A percentile compares a stretch with the other conserved stretches of the same genome.
Evolutionary conservation across 2,113 vertebrate genomes (phyloP).

Genomic region (Oplegnathus fasciatus): DNA sequence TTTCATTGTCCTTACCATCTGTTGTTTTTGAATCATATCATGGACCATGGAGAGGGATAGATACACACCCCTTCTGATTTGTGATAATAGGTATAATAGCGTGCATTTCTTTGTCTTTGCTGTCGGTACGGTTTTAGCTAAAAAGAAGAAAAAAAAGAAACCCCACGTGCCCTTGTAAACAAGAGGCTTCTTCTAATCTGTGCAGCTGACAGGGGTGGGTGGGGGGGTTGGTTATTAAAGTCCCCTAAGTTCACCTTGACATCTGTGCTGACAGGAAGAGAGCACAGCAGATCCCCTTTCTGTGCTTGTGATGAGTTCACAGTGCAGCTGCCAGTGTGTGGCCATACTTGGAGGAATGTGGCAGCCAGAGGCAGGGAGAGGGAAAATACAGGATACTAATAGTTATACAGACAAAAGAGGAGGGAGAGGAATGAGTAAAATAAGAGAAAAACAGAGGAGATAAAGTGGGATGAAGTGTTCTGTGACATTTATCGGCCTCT

Average conservation of each 20-base stretch:
- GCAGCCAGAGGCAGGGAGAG: slow-evolving; percentile 12
- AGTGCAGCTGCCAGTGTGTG: slow-evolving; percentile 80
- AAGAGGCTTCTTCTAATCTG: slow-evolving; percentile 76
- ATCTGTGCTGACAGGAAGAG: slow-evolving; percentile 85
- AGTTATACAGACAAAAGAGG: slow-evolving; percentile 6
- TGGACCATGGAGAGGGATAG: not conserved
- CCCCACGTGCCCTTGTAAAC: slow-evolving; percentile 66
- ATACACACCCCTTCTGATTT: not conserved
- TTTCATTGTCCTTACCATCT: not conserved
- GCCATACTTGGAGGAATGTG: slow-evolving; percentile 70
- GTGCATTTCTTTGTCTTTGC: not conserved
- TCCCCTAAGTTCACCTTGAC: slow-evolving; percentile 86
- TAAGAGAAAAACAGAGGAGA: not conserved
- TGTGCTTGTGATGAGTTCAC: slow-evolving; percentile 79
- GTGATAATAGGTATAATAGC: not conserved
- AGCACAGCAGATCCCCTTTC: slow-evolving; percentile 81
- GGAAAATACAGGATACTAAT: slow-evolving; percentile 6
- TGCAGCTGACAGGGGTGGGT: slow-evolving; percentile 54
- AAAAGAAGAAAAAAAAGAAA: slow-evolving; percentile 56
- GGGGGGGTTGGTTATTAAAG: slow-evolving; percentile 81
- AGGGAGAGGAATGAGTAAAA: not conserved
- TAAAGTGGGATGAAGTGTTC: not conserved
- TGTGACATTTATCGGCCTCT: not conserved
- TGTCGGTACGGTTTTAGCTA: slow-evolving; percentile 29
- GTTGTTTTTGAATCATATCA: not conserved